Percentiles rank a stretch among this genome's conserved stretches.
phyloP scores from a whole-genome alignment of 2,113 vertebrate species.

The Brachyhypopomus occidentalis region DNA sequence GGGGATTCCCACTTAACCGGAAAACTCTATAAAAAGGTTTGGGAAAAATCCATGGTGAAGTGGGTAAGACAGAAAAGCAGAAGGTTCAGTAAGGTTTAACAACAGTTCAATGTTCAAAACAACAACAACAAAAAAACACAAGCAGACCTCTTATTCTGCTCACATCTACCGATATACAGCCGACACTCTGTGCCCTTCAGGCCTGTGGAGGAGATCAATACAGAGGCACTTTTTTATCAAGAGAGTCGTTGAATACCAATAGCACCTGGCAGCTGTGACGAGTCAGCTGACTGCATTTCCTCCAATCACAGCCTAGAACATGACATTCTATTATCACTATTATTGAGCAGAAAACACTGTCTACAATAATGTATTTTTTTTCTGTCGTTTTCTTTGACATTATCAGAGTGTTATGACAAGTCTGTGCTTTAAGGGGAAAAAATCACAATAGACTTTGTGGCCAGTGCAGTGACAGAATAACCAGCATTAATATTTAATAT shows the following conservation, averaged over 20 bases:
- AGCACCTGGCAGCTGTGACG: slow-evolving; percentile 7
- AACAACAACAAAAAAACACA: slow-evolving; percentile 3
- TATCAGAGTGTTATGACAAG: slow-evolving; percentile 54
- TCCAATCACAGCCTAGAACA: neutral
- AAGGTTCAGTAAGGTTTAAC: neutral
- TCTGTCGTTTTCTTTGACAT: slow-evolving; percentile 41
- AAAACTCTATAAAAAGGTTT: neutral
- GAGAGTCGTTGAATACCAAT: slow-evolving; percentile 27
- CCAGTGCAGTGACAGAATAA: slow-evolving; percentile 51
- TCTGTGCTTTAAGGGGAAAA: slow-evolving; percentile 26
- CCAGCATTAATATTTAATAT: slow-evolving; percentile 68
- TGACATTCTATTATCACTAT: slow-evolving; percentile 5
- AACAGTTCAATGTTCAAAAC: neutral
- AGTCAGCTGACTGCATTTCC: slow-evolving; percentile 26
- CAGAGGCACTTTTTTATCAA: slow-evolving; percentile 13
- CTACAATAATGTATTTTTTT: slow-evolving; percentile 3
- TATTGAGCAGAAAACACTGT: neutral
- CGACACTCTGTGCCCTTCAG: slow-evolving; percentile 6
- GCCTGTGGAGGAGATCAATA: neutral
- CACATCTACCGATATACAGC: neutral
- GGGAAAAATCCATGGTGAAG: neutral
- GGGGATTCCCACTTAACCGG: neutral
- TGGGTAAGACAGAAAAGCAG: neutral
- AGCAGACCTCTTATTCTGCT: neutral
- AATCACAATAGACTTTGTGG: slow-evolving; percentile 36